Evolutionary conservation across 2,888 invertebrate species (phyloP), one percentile per base, ranked within the genome.

Genomic region (Cephus spinipes): DNA sequence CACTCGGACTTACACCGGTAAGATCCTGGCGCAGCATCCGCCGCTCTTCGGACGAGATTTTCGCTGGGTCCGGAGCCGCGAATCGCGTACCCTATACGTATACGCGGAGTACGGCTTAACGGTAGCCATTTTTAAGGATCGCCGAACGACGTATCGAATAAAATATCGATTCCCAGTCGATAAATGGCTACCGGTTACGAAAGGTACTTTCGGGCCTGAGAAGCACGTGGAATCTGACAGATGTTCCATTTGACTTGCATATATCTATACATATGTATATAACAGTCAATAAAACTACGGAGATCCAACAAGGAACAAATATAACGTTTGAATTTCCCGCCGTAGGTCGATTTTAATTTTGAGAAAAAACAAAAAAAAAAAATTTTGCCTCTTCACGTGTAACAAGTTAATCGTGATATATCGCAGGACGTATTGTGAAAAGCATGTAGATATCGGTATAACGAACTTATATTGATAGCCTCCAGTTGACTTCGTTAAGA

Each of bases 1-100:
- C 71, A 55, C 75, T 71, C 76, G 74, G 74, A 74, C 74, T 35
- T 36, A 36, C 36, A 36, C 15, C 35, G 23, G 31, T 23, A 32
- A 12, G 74, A 74, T 74, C 35, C 74, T 36, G 12, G 36, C 36
- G 36, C 33, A 74, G 74, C 15, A 71, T 31, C 71, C 23, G 0
- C 36, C n/a, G 12, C 34, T 32, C 15, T 23, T 15, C n/a, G 23
- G 12, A 31, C n/a, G 12, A 32, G 71, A 31, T 12, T 71, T 71
- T 31, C 71, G 30, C 71, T 55, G 55, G 71, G 31, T 30, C 23
- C 71, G 1, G 31, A n/a, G 2, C 31, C 71, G 31, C 71, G 71
- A 71, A 55, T 55, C 55, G 40, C 23, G 40, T 9, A 23, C 0
- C 55, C 36, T 36, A 36, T 3, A 35, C 12, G 12, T 55, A 55